Evolutionary conservation across 2,888 invertebrate species (phyloP).

Genomic region (Cancer borealis): DNA sequence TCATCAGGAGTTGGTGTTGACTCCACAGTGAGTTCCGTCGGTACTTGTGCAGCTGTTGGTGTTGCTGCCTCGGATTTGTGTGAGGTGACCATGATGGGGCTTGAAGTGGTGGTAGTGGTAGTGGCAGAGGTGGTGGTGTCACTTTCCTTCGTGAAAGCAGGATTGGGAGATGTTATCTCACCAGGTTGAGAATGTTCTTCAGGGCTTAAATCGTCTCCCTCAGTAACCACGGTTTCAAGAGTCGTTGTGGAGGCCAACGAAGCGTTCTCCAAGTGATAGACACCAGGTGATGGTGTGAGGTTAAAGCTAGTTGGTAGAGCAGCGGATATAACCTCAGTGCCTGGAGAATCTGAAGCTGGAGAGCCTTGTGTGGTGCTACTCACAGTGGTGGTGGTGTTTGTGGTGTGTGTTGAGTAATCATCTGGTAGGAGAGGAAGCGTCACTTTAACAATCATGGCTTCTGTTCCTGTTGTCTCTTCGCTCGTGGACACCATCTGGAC

Average conservation of each 20-base stretch:
- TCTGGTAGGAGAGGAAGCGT: constrained; percentile 1
- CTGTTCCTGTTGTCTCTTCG: background rate
- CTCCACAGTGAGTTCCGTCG: background rate
- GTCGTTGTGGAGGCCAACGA: background rate
- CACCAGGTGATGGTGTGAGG: background rate
- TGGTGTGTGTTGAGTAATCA: background rate
- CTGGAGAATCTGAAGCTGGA: background rate
- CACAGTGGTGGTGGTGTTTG: background rate
- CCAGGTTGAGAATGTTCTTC: background rate
- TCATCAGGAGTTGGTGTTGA: background rate
- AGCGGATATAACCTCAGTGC: background rate
- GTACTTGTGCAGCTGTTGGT: background rate
- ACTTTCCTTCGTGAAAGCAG: background rate
- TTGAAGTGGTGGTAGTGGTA: background rate
- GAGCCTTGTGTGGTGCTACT: background rate
- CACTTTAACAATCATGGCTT: background rate
- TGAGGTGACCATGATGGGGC: background rate
- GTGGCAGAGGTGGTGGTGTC: background rate
- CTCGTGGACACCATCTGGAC: constrained; percentile 29
- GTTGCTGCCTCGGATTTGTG: background rate
- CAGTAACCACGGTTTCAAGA: background rate
- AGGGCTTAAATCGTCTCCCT: background rate
- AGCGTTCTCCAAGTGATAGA: background rate
- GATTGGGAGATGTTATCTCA: background rate
- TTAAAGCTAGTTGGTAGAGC: background rate